Evolutionary conservation across 1,140 invertebrate species (phyloP).

Genomic region (Brachionus paranguensis): DNA sequence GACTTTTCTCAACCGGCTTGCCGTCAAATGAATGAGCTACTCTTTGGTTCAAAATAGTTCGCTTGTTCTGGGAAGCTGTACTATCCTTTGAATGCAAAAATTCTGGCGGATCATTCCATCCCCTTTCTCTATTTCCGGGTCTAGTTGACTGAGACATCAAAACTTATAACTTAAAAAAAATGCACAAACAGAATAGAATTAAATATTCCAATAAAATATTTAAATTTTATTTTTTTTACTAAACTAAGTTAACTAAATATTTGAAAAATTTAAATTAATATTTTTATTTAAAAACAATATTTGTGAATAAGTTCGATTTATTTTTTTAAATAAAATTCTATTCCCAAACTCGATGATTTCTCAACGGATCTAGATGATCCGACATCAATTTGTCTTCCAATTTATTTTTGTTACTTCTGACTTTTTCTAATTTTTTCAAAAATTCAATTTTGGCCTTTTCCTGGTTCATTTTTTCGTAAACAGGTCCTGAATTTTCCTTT

Average conservation of each 20-base stretch:
- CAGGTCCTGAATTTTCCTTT: background rate
- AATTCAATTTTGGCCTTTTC: background rate
- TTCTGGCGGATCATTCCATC: slow-evolving; percentile 37
- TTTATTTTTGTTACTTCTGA: slow-evolving; percentile 14
- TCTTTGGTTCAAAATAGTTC: slow-evolving; percentile 35
- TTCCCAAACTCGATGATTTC: slow-evolving; percentile 35
- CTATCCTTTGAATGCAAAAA: slow-evolving; percentile 21
- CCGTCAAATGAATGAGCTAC: slow-evolving; percentile 12
- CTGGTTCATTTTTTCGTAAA: background rate
- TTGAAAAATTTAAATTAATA: background rate
- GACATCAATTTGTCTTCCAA: slow-evolving; percentile 2
- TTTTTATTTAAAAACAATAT: background rate
- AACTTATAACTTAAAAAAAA: background rate
- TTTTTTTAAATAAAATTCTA: background rate
- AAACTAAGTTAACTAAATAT: background rate
- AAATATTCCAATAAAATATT: background rate
- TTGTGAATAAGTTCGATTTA: too few species aligned
- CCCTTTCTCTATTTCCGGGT: slow-evolving; percentile 8
- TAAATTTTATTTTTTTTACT: background rate
- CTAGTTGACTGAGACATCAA: slow-evolving; percentile 1
- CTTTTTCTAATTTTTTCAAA: slow-evolving; percentile 9
- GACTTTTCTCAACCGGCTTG: background rate
- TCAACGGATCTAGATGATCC: slow-evolving; percentile 28
- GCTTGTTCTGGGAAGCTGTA: background rate
- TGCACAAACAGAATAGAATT: too few species aligned